Evolutionary conservation across 2,113 vertebrate genomes (phyloP).

Genomic region (Tetrao urogallus): DNA sequence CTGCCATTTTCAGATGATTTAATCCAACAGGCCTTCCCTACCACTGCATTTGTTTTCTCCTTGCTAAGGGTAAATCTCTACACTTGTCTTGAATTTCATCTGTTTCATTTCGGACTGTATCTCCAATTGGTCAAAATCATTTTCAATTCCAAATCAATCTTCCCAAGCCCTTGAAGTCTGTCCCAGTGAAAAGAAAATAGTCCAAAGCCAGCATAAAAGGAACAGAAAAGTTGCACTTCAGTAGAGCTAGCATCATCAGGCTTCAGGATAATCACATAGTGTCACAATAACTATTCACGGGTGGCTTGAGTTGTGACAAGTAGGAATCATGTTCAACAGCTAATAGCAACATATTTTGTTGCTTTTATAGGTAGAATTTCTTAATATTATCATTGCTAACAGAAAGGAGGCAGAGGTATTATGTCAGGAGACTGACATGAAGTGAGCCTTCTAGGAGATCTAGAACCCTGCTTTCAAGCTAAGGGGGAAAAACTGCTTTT

Average conservation of each 20-base stretch:
- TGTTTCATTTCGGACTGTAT: not conserved
- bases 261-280: not conserved
- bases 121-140: slow-evolving; percentile 26
- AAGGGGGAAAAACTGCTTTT: not conserved
- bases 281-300: not conserved
- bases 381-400: not conserved
- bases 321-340: not conserved
- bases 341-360: not conserved
- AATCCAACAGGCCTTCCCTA: not conserved
- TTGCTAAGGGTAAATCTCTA: not conserved
- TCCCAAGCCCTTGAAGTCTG: not conserved
- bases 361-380: not conserved
- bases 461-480: not conserved
- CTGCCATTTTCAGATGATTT: not conserved
- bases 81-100: slow-evolving; percentile 9
- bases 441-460: not conserved
- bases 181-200: not conserved
- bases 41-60: not conserved
- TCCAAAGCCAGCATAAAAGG: not conserved
- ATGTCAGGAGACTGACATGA: not conserved
- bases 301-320: not conserved
- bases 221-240: not conserved
- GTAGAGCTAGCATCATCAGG: not conserved
- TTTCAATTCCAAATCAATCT: not conserved
- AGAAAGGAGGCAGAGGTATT: not conserved